phyloP scores from a whole-genome alignment of 2,113 vertebrate species.

The Bagarius yarrelli region DNA sequence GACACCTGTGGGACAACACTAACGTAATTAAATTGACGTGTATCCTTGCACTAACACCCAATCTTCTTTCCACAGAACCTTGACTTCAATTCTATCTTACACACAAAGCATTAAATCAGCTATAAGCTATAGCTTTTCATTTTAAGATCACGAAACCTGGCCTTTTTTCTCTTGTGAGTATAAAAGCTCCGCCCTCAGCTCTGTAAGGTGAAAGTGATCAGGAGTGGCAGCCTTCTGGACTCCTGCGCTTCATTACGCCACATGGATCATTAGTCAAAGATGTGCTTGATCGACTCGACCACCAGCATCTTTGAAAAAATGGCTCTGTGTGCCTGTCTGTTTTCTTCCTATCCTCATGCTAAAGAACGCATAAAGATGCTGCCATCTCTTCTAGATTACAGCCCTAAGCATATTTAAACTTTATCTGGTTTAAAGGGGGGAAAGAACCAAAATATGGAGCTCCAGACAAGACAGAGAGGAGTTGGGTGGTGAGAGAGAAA shows the following conservation, averaged over 20 bases:
- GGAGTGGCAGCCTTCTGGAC: constrained; percentile 50
- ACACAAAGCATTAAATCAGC: constrained; percentile 1
- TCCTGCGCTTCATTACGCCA: constrained; percentile 43
- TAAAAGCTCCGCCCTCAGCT: constrained; percentile 18
- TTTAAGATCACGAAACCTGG: background rate
- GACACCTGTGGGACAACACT: constrained; percentile 40
- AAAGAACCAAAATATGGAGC: constrained; percentile 20
- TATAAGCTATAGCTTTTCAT: constrained; percentile 35
- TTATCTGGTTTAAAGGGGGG: constrained; percentile 48
- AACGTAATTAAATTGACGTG: constrained; percentile 42
- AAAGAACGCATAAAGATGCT: constrained; percentile 7
- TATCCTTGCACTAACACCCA: constrained; percentile 15
- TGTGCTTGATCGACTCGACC: constrained; percentile 55
- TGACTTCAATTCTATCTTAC: background rate
- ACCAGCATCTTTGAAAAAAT: constrained; percentile 43
- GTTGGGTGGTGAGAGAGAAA: constrained; percentile 39
- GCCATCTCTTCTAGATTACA: constrained; percentile 52
- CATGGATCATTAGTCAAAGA: constrained; percentile 56
- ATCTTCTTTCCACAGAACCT: constrained; percentile 51
- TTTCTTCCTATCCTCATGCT: constrained; percentile 17
- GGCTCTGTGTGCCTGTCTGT: background rate
- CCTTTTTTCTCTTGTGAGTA: constrained; percentile 11
- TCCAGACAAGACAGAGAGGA: background rate
- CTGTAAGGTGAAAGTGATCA: constrained; percentile 8
- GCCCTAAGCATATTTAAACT: constrained; percentile 48